A percentile compares a stretch with the other conserved stretches of the same genome.
Evolutionary conservation across 2,113 vertebrate species (phyloP).

Genomic region (Alouatta palliata): DNA sequence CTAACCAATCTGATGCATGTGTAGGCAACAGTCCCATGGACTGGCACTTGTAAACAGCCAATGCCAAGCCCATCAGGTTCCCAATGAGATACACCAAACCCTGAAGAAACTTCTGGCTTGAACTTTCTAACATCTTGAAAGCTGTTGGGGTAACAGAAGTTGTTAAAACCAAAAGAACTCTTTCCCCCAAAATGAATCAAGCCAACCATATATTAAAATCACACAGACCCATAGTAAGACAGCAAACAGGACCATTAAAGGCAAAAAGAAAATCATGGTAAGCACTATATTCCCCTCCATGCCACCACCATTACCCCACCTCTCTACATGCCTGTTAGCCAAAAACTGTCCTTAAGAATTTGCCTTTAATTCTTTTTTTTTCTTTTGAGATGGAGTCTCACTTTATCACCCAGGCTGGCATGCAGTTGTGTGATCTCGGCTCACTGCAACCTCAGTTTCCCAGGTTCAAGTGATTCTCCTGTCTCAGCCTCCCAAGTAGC

Average conservation of each 20-base stretch:
- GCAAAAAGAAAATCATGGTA: neutral
- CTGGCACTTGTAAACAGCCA: conserved; percentile 98
- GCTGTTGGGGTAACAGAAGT: conserved; percentile 82
- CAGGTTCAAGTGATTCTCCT: no score
- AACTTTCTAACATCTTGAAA: conserved; percentile 96
- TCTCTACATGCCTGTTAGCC: neutral
- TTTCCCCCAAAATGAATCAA: neutral
- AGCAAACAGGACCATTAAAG: neutral
- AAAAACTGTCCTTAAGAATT: conserved; percentile 6
- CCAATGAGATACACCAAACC: conserved; percentile 95
- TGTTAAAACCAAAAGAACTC: neutral
- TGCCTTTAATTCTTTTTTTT: neutral
- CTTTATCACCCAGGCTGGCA: no score
- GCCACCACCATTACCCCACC: neutral
- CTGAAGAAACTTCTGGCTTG: conserved; percentile 97
- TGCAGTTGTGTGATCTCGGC: no score
- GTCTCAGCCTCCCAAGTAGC: no score
- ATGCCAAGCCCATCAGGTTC: conserved; percentile 94
- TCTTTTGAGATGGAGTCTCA: no score
- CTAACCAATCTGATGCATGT: conserved; percentile 97
- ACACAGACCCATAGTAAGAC: neutral
- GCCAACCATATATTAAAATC: neutral
- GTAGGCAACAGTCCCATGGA: conserved; percentile 98
- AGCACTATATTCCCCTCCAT: neutral
- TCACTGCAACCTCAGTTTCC: no score